phyloP scores from a whole-genome alignment of 2,113 vertebrate genomes.

The Mus pahari region DNA sequence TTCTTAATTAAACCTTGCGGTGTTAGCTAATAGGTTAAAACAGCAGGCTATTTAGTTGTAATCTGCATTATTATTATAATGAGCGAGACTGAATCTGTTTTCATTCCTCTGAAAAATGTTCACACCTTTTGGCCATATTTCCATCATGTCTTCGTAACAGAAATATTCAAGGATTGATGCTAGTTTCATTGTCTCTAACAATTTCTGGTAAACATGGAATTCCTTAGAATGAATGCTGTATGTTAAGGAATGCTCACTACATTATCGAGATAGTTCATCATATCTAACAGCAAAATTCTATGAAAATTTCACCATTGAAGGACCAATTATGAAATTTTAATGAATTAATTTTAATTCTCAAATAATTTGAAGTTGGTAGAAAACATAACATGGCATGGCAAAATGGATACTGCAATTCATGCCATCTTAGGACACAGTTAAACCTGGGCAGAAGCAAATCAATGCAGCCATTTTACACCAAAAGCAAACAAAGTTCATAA shows the following conservation, averaged over 20 bases:
- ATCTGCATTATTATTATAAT: slow-evolving; percentile 12
- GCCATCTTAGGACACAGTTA: slow-evolving; percentile 5
- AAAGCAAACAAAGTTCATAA: not conserved
- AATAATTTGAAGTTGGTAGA: slow-evolving; percentile 26
- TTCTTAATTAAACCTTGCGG: not conserved
- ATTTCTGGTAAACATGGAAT: slow-evolving; percentile 32
- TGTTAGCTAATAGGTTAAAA: slow-evolving; percentile 4
- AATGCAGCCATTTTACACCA: not conserved
- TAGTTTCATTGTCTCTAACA: slow-evolving; percentile 42
- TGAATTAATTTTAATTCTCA: slow-evolving; percentile 21
- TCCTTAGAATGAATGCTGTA: not conserved
- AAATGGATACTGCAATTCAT: not conserved
- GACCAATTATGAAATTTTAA: slow-evolving; percentile 30
- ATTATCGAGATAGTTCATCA: not conserved
- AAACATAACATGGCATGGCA: slow-evolving; percentile 3
- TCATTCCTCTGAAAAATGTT: slow-evolving; percentile 3
- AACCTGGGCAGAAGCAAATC: not conserved
- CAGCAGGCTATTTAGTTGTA: slow-evolving; percentile 10
- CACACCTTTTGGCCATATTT: slow-evolving; percentile 5
- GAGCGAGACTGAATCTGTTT: slow-evolving; percentile 7
- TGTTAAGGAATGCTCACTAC: not conserved
- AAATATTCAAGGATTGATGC: slow-evolving; percentile 43
- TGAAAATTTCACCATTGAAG: slow-evolving; percentile 34
- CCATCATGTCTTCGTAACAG: slow-evolving; percentile 2
- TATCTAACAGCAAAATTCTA: not conserved